Base-by-base conservation (phyloP, 1,140 invertebrate genomes). In the Bilobella aurantiaca region DNA sequence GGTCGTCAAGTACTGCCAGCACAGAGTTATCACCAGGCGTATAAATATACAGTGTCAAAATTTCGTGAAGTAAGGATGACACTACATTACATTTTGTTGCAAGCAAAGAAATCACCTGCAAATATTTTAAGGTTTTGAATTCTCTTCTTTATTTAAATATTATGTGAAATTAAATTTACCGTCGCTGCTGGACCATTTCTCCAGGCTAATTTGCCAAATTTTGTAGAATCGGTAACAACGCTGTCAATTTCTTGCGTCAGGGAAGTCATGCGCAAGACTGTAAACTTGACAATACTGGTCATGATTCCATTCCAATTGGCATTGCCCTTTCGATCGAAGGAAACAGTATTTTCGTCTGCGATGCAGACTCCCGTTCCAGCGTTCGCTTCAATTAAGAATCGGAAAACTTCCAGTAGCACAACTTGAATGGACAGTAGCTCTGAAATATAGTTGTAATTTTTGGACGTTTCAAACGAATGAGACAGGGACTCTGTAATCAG, bases 361-460 rank as follows among this genome's bases (percentile, higher is more conserved):
- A 25, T 47, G 1, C 18, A 49, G 34, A 61, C 23, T 59, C 30
- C 21, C 47, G 60, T 63, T 32, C 12, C 47, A 28, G 53, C 53
- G 59, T 63, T 66, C 2, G 69, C 63, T 57, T 67, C 67, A 53
- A 57, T 66, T 8, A 71, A 47, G 14, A 66, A 28, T 23, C 69
- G 69, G 64, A 71, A 71, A 28, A 69, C 69, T 30, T 71, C 69
- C 64, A 71, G 64, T 12, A 68, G 21, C 28, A 66, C 46, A 3
- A 58, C 59, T 28, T 62, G 59, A 1, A 46, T 27, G 12, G 56
- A 58, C 21, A 69, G n/a, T 69, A 56, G 23, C 23, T 62, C 30
- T 31, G 65, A 2, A 46, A 61, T 42, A 46, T 56, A 18, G 2
- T 30, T 59, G 1, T 30, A 23, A 34, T 46, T n/a, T n/a, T n/a